phyloP scores from a whole-genome alignment of 2,797 vertebrate species.

The Sebastes hubbsi region DNA sequence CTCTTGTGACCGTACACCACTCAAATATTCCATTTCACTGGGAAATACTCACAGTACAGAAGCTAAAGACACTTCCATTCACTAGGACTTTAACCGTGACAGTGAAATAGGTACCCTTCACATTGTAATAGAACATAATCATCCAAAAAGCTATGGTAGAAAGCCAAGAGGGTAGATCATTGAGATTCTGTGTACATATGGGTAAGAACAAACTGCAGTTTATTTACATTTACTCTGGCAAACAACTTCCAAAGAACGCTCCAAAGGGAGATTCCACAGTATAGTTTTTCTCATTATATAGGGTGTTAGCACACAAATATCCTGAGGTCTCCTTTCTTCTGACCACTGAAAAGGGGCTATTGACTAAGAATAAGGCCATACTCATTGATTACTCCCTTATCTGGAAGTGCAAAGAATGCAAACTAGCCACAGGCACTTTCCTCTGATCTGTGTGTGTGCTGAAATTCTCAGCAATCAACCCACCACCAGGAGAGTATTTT shows the following conservation, averaged over 20 bases:
- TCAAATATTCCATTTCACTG: too few species aligned
- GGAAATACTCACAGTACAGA: too few species aligned
- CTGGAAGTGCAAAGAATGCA: slow-evolving; percentile 29
- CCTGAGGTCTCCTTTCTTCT: slow-evolving; percentile 1
- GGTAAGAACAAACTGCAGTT: slow-evolving; percentile 3
- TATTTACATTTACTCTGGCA: slow-evolving; percentile 3
- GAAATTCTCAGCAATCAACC: slow-evolving; percentile 13
- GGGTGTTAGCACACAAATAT: slow-evolving; percentile 28
- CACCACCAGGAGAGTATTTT: neutral
- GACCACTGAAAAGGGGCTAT: slow-evolving; percentile 31
- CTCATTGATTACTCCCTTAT: slow-evolving; percentile 57
- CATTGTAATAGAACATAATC: slow-evolving; percentile 10
- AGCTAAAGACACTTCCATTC: too few species aligned
- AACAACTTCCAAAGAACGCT: neutral
- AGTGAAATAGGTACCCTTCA: slow-evolving; percentile 1
- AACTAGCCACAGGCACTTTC: slow-evolving; percentile 9
- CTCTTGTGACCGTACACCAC: too few species aligned
- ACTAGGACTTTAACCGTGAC: neutral
- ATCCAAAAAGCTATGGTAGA: slow-evolving; percentile 14
- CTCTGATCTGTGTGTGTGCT: slow-evolving; percentile 13
- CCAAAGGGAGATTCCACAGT: neutral
- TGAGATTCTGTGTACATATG: neutral
- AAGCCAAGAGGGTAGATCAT: neutral
- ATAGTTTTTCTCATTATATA: neutral
- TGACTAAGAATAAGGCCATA: slow-evolving; percentile 44